Base-by-base conservation (phyloP, 2,797 vertebrate genomes). In the Petrocephalus schoutedeni region DNA sequence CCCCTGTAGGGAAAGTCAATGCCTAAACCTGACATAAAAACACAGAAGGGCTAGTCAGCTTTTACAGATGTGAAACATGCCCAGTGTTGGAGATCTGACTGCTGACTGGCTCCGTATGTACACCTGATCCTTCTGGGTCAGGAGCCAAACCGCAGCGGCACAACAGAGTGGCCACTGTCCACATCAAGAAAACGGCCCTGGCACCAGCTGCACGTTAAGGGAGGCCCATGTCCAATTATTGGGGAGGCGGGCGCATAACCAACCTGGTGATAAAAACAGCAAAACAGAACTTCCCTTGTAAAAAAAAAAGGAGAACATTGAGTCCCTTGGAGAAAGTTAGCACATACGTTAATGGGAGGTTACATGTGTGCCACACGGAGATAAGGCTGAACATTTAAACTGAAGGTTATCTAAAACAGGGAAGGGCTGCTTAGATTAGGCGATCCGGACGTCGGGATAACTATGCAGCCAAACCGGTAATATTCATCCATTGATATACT, bases 341-440 rank as follows among this genome's bases (percentile, higher is more conserved):
- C 21, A 12, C 53, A 6, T 23, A 6, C 21, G 1, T 28, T 19
- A 28, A 32, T 14, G 21, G 49, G 54, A 87, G 7, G 6, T 49
- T 57, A 88, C 82, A 88, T 93, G 92, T 87, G 51, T 41, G 19
- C 8, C 14, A 6, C 0, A 86, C 19, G 28, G 67, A 94, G 94
- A 95, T 95, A 95, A 92, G 90, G 91, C 92, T 92, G 91, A 85
- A 58, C 87, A 90, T 88, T 67, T 87, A 74, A 85, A 87, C 88
- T 91, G 61, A 6, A 21, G n/a, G 88, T 93, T 94, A 94, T 94
- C 94, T 91, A 85, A 36, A 49, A 54, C 36, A 45, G 32, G 45
- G 59, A 61, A 84, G 54, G 54, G 19, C 61, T 86, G n/a, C 19
- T 14, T 49, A 86, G 56, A 28, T 19, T 28, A 59, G 23, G 56